Evolutionary conservation across 2,888 invertebrate species (phyloP), one percentile per base, ranked within the genome.

Genomic region (Philonicus albiceps): DNA sequence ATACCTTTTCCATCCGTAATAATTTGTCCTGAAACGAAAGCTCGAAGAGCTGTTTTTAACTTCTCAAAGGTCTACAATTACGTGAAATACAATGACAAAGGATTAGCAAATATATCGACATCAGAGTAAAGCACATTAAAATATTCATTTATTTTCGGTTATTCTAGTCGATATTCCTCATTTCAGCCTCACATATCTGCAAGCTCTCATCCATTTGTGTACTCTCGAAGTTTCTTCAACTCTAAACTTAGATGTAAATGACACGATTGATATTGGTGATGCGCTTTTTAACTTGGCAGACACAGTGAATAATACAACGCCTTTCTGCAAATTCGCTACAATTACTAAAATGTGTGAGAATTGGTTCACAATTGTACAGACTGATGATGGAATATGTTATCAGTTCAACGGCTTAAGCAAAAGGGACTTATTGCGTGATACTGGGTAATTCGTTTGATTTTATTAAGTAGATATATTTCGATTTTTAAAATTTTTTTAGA

Each of bases 271-370:
- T 6, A 93, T 94, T 0, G 93, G 95, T 0, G 92, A 94, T 22
- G 94, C 93, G 87, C 91, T 95, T 37, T 93, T 93, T 90, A 92
- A 93, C 89, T 91, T 94, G 0, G 92, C 93, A 3, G 94, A 94
- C 1, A 91, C 91, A 30, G 92, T 94, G 87, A 93, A 93, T 0
- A 93, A 94, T 87, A 93, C 94, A 2, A 93, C 94, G 88, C 92
- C 93, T 86, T 93, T 92, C 7, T 95, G 95, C 89, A 94, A 94
- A 89, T 95, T 94, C 94, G 93, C 94, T 87, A 92, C 93, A 64
- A 90, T 91, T 0, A 91, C 91, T 1, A 90, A 91, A 37, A 92
- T 92, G 64, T 96, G 87, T 27, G 43, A 49, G 22, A 30, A 76
- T 43, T n/a, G 64, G 13, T 86, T 76, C 31, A 64, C 43, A 22